Conservation (phyloP, 2,113 vertebrate species). For the Dascyllus trimaculatus region DNA sequence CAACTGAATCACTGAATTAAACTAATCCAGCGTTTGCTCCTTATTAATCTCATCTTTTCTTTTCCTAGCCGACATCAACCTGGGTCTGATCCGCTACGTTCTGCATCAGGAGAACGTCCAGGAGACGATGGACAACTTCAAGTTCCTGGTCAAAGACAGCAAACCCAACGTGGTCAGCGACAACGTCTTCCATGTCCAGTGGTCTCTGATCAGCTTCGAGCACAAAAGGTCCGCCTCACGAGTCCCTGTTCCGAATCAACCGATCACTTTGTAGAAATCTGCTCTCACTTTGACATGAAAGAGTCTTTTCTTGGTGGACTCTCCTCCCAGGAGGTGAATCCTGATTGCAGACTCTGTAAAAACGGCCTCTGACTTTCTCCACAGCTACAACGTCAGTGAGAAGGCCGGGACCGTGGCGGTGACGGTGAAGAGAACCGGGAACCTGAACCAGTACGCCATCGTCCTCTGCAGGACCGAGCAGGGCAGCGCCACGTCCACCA, state of each 20-base stretch:
- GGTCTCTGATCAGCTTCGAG: constrained; percentile 96
- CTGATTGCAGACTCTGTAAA: no score
- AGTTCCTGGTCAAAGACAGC: constrained; percentile 95
- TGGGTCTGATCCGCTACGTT: constrained; percentile 92
- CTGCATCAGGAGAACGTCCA: constrained; percentile 86
- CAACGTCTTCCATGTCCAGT: constrained; percentile 96
- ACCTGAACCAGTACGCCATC: constrained; percentile 96
- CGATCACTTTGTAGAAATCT: no score
- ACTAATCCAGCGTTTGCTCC: background rate
- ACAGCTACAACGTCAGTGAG: constrained; percentile 93
- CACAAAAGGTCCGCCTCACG: constrained; percentile 84
- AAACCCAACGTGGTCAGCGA: constrained; percentile 92
- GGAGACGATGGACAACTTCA: constrained; percentile 92
- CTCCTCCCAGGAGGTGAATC: background rate
- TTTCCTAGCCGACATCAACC: constrained; percentile 91
- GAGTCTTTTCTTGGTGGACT: no score
- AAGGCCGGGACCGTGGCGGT: constrained; percentile 89
- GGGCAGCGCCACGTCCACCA: constrained; percentile 88
- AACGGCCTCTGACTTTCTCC: constrained; percentile 9
- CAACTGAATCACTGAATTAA: background rate
- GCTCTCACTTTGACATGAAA: no score
- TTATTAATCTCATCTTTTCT: background rate
- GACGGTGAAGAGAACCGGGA: constrained; percentile 89
- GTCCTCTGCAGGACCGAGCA: constrained; percentile 92
- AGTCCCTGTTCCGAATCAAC: no score